A percentile compares a stretch with the other conserved stretches of the same genome.
Conservation (phyloP, 2,113 vertebrate genomes). For the Burhinus oedicnemus region DNA sequence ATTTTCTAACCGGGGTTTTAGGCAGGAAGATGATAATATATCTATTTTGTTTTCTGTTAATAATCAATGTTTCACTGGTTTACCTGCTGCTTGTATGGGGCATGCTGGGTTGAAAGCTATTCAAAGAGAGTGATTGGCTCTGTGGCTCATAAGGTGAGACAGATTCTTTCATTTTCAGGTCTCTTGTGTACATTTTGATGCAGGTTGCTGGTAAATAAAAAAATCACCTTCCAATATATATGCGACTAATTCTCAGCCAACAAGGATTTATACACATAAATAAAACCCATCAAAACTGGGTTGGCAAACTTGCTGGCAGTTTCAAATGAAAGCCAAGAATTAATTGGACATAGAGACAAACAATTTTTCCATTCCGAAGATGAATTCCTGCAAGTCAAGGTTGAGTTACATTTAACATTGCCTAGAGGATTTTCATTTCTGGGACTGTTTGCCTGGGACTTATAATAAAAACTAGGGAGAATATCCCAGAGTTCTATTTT, state of each 20-base stretch:
- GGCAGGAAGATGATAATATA: not conserved
- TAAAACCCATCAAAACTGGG: not conserved
- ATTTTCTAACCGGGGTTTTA: not conserved
- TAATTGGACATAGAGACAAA: constrained; percentile 33
- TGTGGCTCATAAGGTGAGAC: not conserved
- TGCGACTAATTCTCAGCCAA: not conserved
- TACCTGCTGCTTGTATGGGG: not conserved
- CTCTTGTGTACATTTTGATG: not conserved
- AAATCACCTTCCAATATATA: not conserved
- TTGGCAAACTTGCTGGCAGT: constrained; percentile 7
- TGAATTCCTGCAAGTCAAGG: constrained; percentile 16
- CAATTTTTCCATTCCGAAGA: not conserved
- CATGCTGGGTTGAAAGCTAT: not conserved
- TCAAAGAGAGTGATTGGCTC: not conserved
- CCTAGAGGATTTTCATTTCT: constrained; percentile 19
- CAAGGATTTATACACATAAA: constrained; percentile 13
- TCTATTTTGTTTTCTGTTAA: not conserved
- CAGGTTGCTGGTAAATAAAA: not conserved
- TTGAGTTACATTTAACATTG: constrained; percentile 44
- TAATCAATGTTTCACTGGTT: not conserved
- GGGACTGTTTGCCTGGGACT: not conserved
- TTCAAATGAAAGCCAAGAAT: constrained; percentile 43
- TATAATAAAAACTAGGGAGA: not conserved
- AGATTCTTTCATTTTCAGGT: not conserved
- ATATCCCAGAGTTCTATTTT: not conserved